A percentile compares a stretch with the other conserved stretches of the same genome.
Conservation (phyloP, 2,113 vertebrate genomes). For the Daboia siamensis region DNA sequence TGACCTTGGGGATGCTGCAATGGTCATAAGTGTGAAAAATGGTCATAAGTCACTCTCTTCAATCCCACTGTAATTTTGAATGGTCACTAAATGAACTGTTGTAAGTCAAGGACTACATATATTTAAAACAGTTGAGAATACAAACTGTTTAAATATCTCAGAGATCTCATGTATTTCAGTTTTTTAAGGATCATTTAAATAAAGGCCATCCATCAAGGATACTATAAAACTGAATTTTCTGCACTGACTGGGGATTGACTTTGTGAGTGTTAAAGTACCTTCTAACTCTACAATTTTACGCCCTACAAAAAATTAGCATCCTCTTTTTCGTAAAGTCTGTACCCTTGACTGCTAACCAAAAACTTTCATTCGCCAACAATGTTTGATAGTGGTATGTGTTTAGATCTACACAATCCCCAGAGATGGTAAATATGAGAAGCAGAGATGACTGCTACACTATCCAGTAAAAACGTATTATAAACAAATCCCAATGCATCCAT, state of each 20-base stretch:
- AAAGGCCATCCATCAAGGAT: not conserved
- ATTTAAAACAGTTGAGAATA: not conserved
- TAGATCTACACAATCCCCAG: not conserved
- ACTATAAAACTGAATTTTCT: not conserved
- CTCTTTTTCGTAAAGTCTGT: not conserved
- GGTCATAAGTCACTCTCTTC: not conserved
- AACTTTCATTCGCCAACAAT: not conserved
- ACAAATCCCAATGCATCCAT: not conserved
- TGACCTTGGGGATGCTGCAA: not conserved
- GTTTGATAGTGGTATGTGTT: not conserved
- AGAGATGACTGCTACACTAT: not conserved
- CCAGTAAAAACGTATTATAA: slow-evolving; percentile 17
- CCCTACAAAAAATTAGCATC: not conserved
- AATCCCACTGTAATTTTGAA: not conserved
- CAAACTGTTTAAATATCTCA: not conserved
- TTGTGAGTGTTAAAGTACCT: not conserved
- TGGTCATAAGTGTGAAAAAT: not conserved
- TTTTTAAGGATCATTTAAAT: not conserved
- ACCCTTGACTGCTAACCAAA: not conserved
- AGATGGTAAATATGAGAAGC: slow-evolving; percentile 21
- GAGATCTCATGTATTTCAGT: not conserved
- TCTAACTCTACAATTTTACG: not conserved
- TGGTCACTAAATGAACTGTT: not conserved
- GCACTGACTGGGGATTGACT: not conserved
- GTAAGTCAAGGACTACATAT: not conserved